phyloP scores from a whole-genome alignment of 2,888 invertebrate genomes.

The Seladonia tumulorum region DNA sequence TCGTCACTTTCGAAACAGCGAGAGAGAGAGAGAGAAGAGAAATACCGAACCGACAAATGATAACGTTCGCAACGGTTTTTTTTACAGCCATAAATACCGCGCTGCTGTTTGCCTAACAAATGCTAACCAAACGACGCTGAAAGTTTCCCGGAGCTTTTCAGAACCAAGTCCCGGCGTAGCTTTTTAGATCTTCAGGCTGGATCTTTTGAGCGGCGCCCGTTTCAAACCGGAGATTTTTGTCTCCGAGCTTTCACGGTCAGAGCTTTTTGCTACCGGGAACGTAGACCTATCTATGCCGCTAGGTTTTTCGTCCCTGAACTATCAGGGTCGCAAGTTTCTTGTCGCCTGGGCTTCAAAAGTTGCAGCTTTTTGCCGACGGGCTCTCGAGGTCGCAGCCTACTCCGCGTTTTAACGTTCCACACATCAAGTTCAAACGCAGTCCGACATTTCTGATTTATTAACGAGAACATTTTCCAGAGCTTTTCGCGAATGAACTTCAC shows the following conservation, averaged over 20 bases:
- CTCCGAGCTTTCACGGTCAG: not conserved
- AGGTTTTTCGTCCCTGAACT: not conserved
- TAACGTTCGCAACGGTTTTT: not conserved
- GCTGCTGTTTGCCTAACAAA: not conserved
- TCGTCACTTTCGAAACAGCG: not conserved
- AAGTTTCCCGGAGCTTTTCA: not conserved
- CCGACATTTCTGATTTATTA: not conserved
- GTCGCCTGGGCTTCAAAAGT: constrained; percentile 7
- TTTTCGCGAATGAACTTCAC: not conserved
- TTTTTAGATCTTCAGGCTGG: constrained; percentile 6
- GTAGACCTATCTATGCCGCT: not conserved
- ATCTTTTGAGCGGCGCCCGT: not conserved
- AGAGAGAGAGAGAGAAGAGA: not conserved
- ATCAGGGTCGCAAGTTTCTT: constrained; percentile 16
- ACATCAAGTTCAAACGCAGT: not conserved
- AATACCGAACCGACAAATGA: not conserved
- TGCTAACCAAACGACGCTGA: not conserved
- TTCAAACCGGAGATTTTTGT: constrained; percentile 6
- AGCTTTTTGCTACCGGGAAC: constrained; percentile 1
- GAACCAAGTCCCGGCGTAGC: not conserved
- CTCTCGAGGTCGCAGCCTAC: constrained; percentile 6
- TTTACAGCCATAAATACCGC: not conserved
- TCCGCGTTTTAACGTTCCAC: not conserved
- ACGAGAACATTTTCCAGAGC: not conserved
- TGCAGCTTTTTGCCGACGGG: constrained; percentile 10